A percentile compares a stretch with the other conserved stretches of the same genome.
Conservation (phyloP, 2,888 invertebrate species). For the Andrena praecox region DNA sequence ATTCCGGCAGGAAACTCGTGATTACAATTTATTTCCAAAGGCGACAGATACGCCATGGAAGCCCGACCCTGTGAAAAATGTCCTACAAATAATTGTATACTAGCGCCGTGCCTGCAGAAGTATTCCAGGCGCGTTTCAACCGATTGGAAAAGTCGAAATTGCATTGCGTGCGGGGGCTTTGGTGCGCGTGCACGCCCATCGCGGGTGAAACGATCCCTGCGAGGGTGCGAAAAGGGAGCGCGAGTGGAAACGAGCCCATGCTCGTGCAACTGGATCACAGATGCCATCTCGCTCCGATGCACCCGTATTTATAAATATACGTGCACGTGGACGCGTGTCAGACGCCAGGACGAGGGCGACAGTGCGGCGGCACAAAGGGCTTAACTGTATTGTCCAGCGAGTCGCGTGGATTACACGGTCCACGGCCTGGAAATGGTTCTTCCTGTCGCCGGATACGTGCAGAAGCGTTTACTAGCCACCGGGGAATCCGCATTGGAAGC, state of each 20-base stretch:
- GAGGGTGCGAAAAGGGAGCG: slow-evolving; percentile 51
- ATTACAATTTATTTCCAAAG: slow-evolving; percentile 34
- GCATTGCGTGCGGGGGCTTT: slow-evolving; percentile 25
- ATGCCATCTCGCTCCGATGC: slow-evolving; percentile 42
- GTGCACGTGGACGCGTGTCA: slow-evolving; percentile 38
- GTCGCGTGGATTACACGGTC: slow-evolving; percentile 59
- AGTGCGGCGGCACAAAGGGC: slow-evolving; percentile 47
- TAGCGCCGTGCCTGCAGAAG: neutral
- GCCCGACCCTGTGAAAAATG: neutral
- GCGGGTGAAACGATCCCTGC: slow-evolving; percentile 11
- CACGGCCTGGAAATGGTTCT: slow-evolving; percentile 57
- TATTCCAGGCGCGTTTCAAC: neutral
- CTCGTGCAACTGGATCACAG: slow-evolving; percentile 48
- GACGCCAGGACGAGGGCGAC: slow-evolving; percentile 40
- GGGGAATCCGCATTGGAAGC: slow-evolving; percentile 35
- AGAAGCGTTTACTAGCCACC: slow-evolving; percentile 43
- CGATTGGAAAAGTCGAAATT: slow-evolving; percentile 5
- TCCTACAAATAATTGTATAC: neutral
- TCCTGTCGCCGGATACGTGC: slow-evolving; percentile 44
- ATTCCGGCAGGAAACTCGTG: slow-evolving; percentile 38
- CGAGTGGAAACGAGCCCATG: slow-evolving; percentile 36
- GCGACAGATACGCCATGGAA: neutral
- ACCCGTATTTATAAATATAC: slow-evolving; percentile 60
- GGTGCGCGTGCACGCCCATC: slow-evolving; percentile 16
- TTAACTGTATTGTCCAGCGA: slow-evolving; percentile 60